Evolutionary conservation across 1,140 invertebrate species (phyloP), one percentile per base, ranked within the genome.

Genomic region (Palaemon carinicauda): DNA sequence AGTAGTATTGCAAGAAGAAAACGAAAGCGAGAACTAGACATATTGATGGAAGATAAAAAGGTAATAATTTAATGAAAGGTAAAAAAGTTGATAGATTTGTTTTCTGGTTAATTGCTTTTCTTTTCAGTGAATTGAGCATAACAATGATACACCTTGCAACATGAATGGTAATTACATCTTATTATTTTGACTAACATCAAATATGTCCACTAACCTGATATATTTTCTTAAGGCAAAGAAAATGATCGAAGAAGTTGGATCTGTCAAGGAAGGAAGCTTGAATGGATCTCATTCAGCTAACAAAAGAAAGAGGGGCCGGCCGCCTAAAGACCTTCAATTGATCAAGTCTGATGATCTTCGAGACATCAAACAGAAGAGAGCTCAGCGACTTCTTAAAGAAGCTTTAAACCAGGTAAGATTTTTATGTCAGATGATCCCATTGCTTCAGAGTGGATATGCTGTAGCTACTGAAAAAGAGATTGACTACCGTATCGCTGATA

Each of bases 331-430:
- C 29, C 88, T 80, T 21, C 83, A 83, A 12, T 51, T 17, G 24
- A 52, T 31, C 15, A 56, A 56, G 17, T n/a, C 27, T 0, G 52
- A 77, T 60, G 79, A 80, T 29, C 53, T 87, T n/a, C 65, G 88
- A 0, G 89, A 89, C 52, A 60, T 89, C 15, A 89, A 90, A 73
- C 87, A 80, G 50, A 88, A 92, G 60, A 93, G 93, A 89, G 92
- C 93, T 5, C 91, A 92, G 41, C 93, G 93, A 87, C 89, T 93
- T 19, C 85, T 93, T 17, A 93, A 93, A 89, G 92, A 92, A 88
- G 92, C 92, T 50, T 92, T 93, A 87, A 91, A 91, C 12, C 92
- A 93, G 91, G 92, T 93, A 91, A 41, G 41, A 41, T 41, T n/a
- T n/a, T n/a, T n/a, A n/a, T n/a, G n/a, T n/a, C n/a, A n/a, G n/a